A percentile compares a stretch with the other conserved stretches of the same genome.
phyloP scores from a whole-genome alignment of 23 tunicate genomes.

The Aplidium turbinatum region DNA sequence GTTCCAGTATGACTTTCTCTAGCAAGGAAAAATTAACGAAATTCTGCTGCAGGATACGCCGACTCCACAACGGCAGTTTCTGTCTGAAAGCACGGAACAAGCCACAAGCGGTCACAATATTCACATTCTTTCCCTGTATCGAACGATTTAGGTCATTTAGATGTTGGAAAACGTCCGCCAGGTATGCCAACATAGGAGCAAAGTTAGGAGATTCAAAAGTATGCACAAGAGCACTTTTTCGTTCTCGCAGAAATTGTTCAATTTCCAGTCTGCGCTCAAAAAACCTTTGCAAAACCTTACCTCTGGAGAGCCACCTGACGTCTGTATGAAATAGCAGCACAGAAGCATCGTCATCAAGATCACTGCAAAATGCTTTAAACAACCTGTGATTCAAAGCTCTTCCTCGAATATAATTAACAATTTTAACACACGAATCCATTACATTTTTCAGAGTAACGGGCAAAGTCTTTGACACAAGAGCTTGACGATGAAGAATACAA shows the following conservation, averaged over 20 bases:
- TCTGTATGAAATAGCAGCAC: background rate
- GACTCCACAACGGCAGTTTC: background rate
- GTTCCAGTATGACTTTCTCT: too few species aligned
- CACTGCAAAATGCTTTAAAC: constrained; percentile 7
- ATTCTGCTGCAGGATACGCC: background rate
- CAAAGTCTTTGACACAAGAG: constrained; percentile 19
- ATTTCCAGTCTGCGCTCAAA: constrained; percentile 6
- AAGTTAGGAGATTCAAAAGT: constrained; percentile 12
- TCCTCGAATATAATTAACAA: constrained; percentile 17
- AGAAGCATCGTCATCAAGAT: constrained; percentile 16
- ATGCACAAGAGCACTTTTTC: constrained; percentile 11
- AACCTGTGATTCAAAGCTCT: constrained; percentile 3
- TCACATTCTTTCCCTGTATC: background rate
- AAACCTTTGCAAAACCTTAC: background rate
- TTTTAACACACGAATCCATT: constrained; percentile 9
- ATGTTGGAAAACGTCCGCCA: background rate
- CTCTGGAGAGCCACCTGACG: constrained; percentile 6
- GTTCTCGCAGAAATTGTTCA: constrained; percentile 9
- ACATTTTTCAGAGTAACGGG: constrained; percentile 8
- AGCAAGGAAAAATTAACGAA: too few species aligned
- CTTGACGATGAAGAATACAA: background rate
- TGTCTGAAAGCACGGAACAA: constrained; percentile 5
- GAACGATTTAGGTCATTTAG: background rate
- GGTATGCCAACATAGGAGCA: constrained; percentile 1
- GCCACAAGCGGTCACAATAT: constrained; percentile 10